A percentile compares a stretch with the other conserved stretches of the same genome.
Evolutionary conservation across 2,888 invertebrate genomes (phyloP).

Genomic region (Andrena trimmerana): DNA sequence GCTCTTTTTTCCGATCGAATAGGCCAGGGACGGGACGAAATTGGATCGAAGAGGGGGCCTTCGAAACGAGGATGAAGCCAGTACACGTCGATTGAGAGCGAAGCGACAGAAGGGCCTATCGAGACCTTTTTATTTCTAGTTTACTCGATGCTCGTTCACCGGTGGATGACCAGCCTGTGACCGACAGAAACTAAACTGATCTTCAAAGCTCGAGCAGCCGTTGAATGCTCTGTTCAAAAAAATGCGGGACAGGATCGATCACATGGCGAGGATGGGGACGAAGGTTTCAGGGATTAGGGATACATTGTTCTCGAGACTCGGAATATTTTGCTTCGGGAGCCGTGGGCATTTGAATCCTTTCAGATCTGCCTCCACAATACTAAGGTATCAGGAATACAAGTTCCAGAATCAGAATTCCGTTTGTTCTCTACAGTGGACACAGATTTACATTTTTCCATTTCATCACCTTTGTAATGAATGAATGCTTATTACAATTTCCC

Average conservation of each 20-base stretch:
- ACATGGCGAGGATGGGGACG: background rate
- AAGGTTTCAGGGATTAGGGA: background rate
- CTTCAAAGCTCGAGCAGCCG: conserved; percentile 10
- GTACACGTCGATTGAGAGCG: conserved; percentile 28
- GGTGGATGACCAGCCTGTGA: conserved; percentile 18
- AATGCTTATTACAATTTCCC: too few species aligned
- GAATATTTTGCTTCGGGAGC: too few species aligned
- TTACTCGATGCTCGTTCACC: conserved; percentile 51
- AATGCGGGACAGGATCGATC: background rate
- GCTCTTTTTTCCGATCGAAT: background rate
- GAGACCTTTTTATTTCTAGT: conserved; percentile 56
- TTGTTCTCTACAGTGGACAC: too few species aligned
- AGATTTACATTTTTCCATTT: too few species aligned
- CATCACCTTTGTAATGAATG: too few species aligned
- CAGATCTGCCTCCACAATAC: too few species aligned
- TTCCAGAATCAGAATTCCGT: too few species aligned
- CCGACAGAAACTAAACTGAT: conserved; percentile 30
- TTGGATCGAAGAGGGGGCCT: conserved; percentile 43
- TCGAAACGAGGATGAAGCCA: background rate
- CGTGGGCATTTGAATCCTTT: too few species aligned
- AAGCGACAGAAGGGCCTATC: conserved; percentile 41
- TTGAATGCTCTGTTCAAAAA: conserved; percentile 9
- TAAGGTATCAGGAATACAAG: too few species aligned
- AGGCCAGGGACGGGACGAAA: conserved; percentile 41
- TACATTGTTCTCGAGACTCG: background rate